A percentile compares a stretch with the other conserved stretches of the same genome.
Conservation (phyloP, 2,888 invertebrate species). For the Tenthredo mesomela region DNA sequence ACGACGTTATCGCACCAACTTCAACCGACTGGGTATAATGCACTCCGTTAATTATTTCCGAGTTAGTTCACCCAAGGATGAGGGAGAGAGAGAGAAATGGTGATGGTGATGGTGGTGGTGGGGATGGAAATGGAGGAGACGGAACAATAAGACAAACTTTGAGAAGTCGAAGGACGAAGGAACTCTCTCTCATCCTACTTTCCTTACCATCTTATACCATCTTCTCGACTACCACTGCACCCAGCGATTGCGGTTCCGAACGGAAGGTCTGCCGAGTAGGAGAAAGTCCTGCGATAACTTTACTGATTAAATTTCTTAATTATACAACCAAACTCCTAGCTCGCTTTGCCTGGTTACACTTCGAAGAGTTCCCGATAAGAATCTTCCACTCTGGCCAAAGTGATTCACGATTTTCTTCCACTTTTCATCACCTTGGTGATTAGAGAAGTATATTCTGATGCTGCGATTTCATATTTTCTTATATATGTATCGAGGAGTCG, state of each 20-base stretch:
- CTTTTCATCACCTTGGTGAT: not conserved
- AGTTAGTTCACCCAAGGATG: conserved; percentile 20
- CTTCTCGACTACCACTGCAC: conserved; percentile 29
- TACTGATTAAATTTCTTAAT: conserved; percentile 66
- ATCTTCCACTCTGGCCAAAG: too few relatives aligned
- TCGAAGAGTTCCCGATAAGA: not conserved
- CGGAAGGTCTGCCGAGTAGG: conserved; percentile 34
- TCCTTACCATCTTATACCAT: conserved; percentile 54
- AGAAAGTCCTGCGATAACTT: conserved; percentile 60
- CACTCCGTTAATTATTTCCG: conserved; percentile 66
- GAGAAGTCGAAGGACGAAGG: conserved; percentile 53
- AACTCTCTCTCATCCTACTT: conserved; percentile 3
- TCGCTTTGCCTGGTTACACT: not conserved
- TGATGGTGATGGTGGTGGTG: not conserved
- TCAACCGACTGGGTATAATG: conserved; percentile 58
- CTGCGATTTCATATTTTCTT: too few relatives aligned
- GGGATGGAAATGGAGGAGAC: not conserved
- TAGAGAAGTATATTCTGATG: too few relatives aligned
- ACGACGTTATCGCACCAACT: conserved; percentile 51
- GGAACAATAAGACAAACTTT: conserved; percentile 55
- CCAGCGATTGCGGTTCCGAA: conserved; percentile 22
- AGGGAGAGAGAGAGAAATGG: not conserved
- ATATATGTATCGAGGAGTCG: not conserved
- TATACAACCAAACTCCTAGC: conserved; percentile 22
- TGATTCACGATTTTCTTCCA: too few relatives aligned